These are phyloP conservation scores for Cydia strobilella DNA, from an alignment of 1,140 invertebrate genomes.

Conservation along the genomic window DNA sequence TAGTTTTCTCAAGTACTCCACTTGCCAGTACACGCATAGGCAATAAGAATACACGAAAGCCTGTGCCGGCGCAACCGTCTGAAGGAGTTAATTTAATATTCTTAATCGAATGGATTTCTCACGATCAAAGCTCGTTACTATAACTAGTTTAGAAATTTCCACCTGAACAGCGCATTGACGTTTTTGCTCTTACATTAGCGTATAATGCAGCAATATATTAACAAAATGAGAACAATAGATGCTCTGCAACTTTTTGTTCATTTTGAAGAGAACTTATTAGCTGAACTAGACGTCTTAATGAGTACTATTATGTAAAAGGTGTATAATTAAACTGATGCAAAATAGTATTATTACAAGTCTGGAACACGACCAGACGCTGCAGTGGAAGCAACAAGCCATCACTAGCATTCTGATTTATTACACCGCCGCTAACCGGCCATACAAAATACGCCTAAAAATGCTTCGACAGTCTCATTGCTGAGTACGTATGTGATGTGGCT, in stretches of 20 bases:
- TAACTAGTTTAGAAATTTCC: conserved; percentile 43
- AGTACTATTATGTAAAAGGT: conserved; percentile 22
- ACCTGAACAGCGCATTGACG: background rate
- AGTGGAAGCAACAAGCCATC: conserved; percentile 54
- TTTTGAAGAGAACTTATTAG: background rate
- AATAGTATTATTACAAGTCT: conserved; percentile 54
- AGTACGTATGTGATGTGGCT: conserved; percentile 38
- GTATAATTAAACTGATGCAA: conserved; percentile 34
- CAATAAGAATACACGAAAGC: background rate
- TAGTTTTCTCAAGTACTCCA: background rate
- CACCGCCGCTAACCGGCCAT: conserved; percentile 48
- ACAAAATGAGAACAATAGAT: conserved; percentile 11
- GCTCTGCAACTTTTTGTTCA: background rate
- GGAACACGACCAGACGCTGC: conserved; percentile 59
- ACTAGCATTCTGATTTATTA: conserved; percentile 67
- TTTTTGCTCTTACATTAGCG: conserved; percentile 16
- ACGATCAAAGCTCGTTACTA: conserved; percentile 45
- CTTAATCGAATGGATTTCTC: conserved; percentile 62
- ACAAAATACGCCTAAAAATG: conserved; percentile 41
- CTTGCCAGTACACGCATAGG: background rate
- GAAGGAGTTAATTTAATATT: conserved; percentile 50
- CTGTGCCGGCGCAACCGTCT: conserved; percentile 38
- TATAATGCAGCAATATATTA: conserved; percentile 15
- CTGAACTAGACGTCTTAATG: background rate
- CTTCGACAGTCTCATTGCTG: conserved; percentile 23